These are phyloP conservation scores for Dorcus parallelipipedus DNA, from an alignment of 2,888 invertebrate species.

Conservation along the genomic window DNA sequence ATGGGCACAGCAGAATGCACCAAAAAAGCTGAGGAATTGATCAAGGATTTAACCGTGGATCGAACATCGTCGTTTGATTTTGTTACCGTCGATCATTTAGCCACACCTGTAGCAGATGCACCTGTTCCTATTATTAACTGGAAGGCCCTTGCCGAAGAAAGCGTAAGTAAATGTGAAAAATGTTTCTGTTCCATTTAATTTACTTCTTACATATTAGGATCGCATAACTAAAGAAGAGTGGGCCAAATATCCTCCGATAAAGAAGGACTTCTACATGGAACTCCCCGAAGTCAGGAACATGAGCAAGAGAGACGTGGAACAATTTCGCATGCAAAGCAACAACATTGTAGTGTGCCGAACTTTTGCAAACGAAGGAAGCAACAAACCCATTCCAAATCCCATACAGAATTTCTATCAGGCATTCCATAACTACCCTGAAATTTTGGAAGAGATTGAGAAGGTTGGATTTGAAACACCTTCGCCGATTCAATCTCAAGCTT, in stretches of 20 bases:
- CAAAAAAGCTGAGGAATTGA: constrained; percentile 45
- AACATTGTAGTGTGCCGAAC: constrained; percentile 71
- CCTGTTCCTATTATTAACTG: constrained; percentile 53
- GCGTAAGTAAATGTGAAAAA: constrained; percentile 40
- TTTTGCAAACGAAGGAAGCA: constrained; percentile 51
- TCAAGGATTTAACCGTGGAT: constrained; percentile 44
- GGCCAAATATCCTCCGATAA: constrained; percentile 63
- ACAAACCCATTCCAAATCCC: constrained; percentile 68
- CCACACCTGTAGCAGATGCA: background rate
- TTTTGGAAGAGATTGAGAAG: constrained; percentile 74
- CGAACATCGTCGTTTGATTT: constrained; percentile 5
- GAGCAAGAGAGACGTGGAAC: constrained; percentile 58
- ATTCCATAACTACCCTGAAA: constrained; percentile 77
- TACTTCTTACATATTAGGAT: constrained; percentile 44
- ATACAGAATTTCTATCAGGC: constrained; percentile 79
- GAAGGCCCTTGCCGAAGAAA: constrained; percentile 54
- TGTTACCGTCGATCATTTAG: background rate
- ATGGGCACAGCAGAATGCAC: constrained; percentile 42
- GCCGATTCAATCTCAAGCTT: constrained; percentile 90
- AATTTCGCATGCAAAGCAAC: constrained; percentile 64
- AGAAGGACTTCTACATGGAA: constrained; percentile 83
- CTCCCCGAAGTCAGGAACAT: constrained; percentile 66
- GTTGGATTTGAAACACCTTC: constrained; percentile 80
- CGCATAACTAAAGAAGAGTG: constrained; percentile 58
- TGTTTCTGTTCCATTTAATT: background rate